Conservation (phyloP, 2,113 vertebrate species). For the Alaudala cheleensis region DNA sequence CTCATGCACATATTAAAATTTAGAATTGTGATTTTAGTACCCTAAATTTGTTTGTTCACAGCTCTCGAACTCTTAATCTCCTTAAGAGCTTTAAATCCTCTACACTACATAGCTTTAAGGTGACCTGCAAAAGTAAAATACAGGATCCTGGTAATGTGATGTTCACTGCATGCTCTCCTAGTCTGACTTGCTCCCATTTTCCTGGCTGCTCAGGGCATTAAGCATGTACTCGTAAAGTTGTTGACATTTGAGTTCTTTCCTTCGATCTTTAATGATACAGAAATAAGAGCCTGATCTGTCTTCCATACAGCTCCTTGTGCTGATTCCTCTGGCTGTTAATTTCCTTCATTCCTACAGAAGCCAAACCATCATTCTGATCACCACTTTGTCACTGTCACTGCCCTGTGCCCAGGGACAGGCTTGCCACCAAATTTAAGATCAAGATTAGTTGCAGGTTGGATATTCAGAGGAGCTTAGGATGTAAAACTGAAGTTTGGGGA, state of each 20-base stretch:
- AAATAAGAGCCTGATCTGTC: background rate
- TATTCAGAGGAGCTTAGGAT: background rate
- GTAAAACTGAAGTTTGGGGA: background rate
- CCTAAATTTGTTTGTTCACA: conserved; percentile 33
- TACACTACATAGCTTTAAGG: background rate
- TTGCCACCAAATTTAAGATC: background rate
- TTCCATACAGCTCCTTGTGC: background rate
- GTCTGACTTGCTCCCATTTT: background rate
- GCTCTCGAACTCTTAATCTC: conserved; percentile 49
- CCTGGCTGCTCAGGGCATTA: background rate
- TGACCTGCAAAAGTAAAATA: background rate
- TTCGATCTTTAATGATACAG: background rate
- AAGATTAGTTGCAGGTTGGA: background rate
- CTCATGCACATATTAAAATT: conserved; percentile 2
- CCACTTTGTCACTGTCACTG: background rate
- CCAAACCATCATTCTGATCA: background rate
- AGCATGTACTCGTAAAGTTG: conserved; percentile 27
- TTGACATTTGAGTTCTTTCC: conserved; percentile 51
- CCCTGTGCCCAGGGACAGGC: background rate
- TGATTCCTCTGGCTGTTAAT: background rate
- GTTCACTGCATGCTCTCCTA: background rate
- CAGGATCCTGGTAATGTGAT: background rate
- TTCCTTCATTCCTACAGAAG: background rate
- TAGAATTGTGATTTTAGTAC: conserved; percentile 8
- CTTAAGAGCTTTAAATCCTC: conserved; percentile 11